Evolutionary conservation across 2,888 invertebrate genomes (phyloP).

Genomic region (Tholera decimalis): DNA sequence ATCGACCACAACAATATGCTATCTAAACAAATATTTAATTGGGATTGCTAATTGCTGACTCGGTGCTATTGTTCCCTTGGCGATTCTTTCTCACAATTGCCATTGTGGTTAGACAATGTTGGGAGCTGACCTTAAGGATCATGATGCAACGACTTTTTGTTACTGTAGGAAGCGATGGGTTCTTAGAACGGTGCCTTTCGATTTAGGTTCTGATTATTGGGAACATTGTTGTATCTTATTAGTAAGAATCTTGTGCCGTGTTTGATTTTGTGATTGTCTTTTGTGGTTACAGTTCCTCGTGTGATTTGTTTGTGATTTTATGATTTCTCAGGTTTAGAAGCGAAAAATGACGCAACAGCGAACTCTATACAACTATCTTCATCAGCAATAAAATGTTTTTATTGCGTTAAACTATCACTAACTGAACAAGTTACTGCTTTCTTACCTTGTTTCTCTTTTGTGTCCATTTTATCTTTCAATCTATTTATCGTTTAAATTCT

Average conservation of each 20-base stretch:
- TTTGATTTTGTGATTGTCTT: conserved; percentile 35
- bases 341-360: neutral
- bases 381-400: conserved; percentile 38
- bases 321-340: neutral
- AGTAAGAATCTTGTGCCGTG: conserved; percentile 29
- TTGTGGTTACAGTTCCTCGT: conserved; percentile 9
- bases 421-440: conserved; percentile 9
- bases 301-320: conserved; percentile 17
- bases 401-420: conserved; percentile 33
- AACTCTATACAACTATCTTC: conserved; percentile 8
- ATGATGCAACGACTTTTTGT: conserved; percentile 76
- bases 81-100: conserved; percentile 89
- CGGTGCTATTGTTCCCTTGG: conserved; percentile 83
- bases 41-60: conserved; percentile 86
- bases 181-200: conserved; percentile 70
- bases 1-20: conserved; percentile 76
- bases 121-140: conserved; percentile 88
- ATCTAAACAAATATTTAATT: conserved; percentile 87
- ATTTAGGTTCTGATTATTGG: conserved; percentile 57
- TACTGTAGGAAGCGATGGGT: conserved; percentile 70
- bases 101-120: conserved; percentile 89
- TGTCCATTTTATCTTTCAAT: conserved; percentile 30
- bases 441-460: conserved; percentile 32
- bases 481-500: conserved; percentile 59
- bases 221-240: conserved; percentile 26